These are phyloP conservation scores for Oreortyx pictus DNA, from an alignment of 2,797 vertebrate species.

Conservation along the genomic window DNA sequence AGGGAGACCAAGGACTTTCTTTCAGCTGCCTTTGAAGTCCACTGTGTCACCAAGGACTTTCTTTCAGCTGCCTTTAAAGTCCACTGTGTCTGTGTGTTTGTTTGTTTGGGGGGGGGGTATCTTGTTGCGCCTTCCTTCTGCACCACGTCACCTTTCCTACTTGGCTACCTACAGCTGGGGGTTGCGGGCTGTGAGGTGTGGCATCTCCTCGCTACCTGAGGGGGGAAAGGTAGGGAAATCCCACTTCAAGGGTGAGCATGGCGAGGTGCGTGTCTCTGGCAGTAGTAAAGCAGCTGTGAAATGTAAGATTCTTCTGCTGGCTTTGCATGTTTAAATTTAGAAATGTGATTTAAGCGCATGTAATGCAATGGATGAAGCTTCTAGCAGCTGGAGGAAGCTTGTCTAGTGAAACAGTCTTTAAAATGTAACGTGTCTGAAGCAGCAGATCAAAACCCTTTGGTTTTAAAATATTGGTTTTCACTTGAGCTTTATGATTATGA, in stretches of 20 bases:
- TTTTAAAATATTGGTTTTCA: background rate
- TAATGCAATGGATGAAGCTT: background rate
- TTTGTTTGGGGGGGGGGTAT: background rate
- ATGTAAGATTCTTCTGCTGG: background rate
- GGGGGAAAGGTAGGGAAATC: background rate
- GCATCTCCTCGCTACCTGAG: too few relatives aligned
- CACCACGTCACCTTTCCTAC: background rate
- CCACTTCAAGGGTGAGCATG: background rate
- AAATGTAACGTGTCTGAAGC: background rate
- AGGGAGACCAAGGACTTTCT: background rate
- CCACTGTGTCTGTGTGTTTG: too few relatives aligned
- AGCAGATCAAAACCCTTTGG: background rate
- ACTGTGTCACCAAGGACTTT: too few relatives aligned
- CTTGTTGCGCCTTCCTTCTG: background rate
- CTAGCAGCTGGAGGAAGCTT: background rate
- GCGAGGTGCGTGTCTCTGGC: background rate
- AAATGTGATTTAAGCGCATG: background rate
- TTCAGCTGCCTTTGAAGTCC: background rate
- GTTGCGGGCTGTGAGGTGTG: too few relatives aligned
- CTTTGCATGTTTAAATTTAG: background rate
- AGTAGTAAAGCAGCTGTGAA: background rate
- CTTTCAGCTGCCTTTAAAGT: background rate
- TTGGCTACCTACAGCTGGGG: background rate
- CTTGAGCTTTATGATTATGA: background rate
- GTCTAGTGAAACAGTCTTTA: background rate